Conservation (phyloP, 2,888 invertebrate species). For the Ptilodon capucinus region DNA sequence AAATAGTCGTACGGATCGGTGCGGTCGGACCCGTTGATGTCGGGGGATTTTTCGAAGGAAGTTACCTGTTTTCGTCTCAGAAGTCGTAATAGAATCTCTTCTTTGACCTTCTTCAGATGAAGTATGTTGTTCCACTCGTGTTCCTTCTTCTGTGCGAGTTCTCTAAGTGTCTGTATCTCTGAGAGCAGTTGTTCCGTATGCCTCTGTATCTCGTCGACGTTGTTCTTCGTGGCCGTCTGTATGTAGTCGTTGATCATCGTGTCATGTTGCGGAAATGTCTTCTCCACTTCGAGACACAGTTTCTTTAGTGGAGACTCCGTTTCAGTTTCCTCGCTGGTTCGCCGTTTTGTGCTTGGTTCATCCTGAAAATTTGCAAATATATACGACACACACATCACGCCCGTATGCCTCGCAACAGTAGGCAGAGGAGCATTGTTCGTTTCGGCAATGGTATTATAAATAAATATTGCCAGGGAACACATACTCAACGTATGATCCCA, state of each 20-base stretch:
- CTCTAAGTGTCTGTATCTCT: conserved; percentile 87
- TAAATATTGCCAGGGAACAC: too few relatives aligned
- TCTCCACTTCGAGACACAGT: conserved; percentile 77
- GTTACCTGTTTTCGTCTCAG: conserved; percentile 87
- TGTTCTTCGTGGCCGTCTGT: conserved; percentile 83
- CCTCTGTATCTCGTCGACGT: conserved; percentile 83
- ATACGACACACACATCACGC: too few relatives aligned
- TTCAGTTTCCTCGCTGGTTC: conserved; percentile 68
- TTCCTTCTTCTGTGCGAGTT: conserved; percentile 90
- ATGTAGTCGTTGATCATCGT: conserved; percentile 85
- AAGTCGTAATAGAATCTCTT: conserved; percentile 89
- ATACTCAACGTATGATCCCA: too few relatives aligned
- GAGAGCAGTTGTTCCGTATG: conserved; percentile 85
- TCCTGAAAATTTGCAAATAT: conserved; percentile 50
- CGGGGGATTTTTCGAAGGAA: conserved; percentile 68
- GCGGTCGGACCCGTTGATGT: conserved; percentile 64
- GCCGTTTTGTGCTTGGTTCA: conserved; percentile 63
- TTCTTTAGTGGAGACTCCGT: conserved; percentile 74
- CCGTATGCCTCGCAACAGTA: too few relatives aligned
- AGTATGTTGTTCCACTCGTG: conserved; percentile 93
- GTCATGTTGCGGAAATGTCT: conserved; percentile 81
- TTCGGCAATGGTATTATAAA: too few relatives aligned
- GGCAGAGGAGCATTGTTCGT: too few relatives aligned
- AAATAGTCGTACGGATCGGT: conserved; percentile 71
- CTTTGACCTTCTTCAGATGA: conserved; percentile 91